A percentile compares a stretch with the other conserved stretches of the same genome.
Evolutionary conservation across 2,888 invertebrate genomes (phyloP).

Genomic region (Netelia melanura): DNA sequence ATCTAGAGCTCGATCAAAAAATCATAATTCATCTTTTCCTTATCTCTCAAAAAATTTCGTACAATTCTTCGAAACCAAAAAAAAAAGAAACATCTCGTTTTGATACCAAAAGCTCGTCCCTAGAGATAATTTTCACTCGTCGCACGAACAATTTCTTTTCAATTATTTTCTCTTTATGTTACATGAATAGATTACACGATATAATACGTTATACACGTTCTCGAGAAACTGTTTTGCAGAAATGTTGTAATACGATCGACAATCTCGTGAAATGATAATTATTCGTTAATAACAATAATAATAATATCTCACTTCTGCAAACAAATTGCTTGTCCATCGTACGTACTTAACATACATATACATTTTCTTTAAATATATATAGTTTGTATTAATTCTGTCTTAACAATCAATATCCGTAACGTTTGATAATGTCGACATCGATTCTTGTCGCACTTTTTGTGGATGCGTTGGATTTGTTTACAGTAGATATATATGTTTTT

Average conservation of each 20-base stretch:
- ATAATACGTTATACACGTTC: constrained; percentile 36
- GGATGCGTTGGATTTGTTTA: constrained; percentile 34
- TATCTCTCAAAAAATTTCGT: background rate
- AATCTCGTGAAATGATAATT: constrained; percentile 3
- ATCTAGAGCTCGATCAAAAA: constrained; percentile 1
- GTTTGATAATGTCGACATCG: constrained; percentile 50
- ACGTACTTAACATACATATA: constrained; percentile 55
- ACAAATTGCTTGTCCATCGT: constrained; percentile 37
- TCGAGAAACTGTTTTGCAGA: constrained; percentile 27
- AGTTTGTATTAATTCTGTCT: constrained; percentile 62
- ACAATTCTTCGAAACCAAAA: background rate
- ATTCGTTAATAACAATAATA: constrained; percentile 16
- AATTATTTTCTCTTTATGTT: constrained; percentile 59
- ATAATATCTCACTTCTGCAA: constrained; percentile 37
- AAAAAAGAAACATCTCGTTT: constrained; percentile 6
- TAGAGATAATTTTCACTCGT: constrained; percentile 15
- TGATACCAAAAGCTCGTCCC: constrained; percentile 19
- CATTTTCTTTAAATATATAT: constrained; percentile 48
- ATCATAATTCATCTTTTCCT: background rate
- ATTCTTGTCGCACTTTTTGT: constrained; percentile 61
- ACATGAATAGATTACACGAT: constrained; percentile 65
- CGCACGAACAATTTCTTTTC: constrained; percentile 44
- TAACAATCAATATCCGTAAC: constrained; percentile 69
- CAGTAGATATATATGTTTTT: constrained; percentile 55
- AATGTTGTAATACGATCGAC: background rate